Conservation (phyloP, 2,113 vertebrate species). For the Atractosteus spatula region DNA sequence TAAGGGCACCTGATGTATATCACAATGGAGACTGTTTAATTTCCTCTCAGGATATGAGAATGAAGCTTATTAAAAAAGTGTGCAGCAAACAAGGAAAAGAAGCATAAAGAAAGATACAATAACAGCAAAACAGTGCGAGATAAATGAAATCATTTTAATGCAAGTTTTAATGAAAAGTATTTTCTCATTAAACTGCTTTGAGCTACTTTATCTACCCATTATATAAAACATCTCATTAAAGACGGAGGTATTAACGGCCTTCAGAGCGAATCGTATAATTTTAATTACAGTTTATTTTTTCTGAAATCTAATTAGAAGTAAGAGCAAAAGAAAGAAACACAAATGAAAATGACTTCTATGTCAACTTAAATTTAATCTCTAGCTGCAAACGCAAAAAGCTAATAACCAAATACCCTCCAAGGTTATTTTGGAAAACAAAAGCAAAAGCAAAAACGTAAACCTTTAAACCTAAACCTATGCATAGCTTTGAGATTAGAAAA, state of each 20-base stretch:
- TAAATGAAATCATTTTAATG: conserved; percentile 51
- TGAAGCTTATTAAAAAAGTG: not conserved
- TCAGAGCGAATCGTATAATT: conserved; percentile 30
- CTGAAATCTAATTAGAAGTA: conserved; percentile 64
- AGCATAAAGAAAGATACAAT: conserved; percentile 18
- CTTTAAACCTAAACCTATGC: no score
- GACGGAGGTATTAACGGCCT: conserved; percentile 26
- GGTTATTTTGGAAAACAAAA: conserved; percentile 51
- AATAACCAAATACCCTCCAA: conserved; percentile 50
- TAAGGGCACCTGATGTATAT: not conserved
- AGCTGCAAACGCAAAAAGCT: conserved; percentile 42
- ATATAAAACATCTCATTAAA: conserved; percentile 25
- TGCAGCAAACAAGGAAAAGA: conserved; percentile 10
- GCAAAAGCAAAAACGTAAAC: no score
- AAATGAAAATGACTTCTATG: conserved; percentile 36
- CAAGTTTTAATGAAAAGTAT: conserved; percentile 46
- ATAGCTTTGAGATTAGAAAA: no score
- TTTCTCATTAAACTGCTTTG: conserved; percentile 21
- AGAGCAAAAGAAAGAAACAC: conserved; percentile 49
- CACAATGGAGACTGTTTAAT: not conserved
- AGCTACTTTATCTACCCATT: conserved; percentile 11
- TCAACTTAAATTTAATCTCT: conserved; percentile 40
- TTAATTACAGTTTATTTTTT: conserved; percentile 64
- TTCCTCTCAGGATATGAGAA: conserved; percentile 3
- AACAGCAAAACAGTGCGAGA: conserved; percentile 41